phyloP scores from a whole-genome alignment of 2,888 invertebrate genomes.

The Drosophila setosimentum region DNA sequence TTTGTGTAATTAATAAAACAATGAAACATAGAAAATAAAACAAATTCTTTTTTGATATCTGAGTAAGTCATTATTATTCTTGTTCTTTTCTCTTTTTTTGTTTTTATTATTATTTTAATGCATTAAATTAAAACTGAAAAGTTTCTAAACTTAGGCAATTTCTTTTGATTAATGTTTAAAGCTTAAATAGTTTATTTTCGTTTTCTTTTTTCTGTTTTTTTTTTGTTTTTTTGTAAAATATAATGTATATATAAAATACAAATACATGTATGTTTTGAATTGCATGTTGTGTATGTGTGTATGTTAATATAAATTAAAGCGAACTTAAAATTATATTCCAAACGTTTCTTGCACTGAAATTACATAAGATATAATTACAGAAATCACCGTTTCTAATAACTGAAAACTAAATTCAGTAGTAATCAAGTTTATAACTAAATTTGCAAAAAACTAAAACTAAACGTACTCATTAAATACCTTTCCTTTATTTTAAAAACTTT shows the following conservation, averaged over 20 bases:
- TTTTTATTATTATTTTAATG: conserved; percentile 27
- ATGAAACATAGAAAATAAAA: conserved; percentile 33
- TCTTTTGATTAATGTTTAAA: conserved; percentile 72
- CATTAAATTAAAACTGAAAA: conserved; percentile 57
- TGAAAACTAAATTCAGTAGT: conserved; percentile 33
- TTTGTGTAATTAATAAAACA: conserved; percentile 10
- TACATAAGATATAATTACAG: conserved; percentile 47
- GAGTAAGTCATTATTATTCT: conserved; percentile 39
- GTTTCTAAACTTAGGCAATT: conserved; percentile 45
- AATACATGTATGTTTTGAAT: conserved; percentile 34
- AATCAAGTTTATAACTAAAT: conserved; percentile 52
- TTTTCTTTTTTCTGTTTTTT: conserved; percentile 36
- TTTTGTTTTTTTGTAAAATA: conserved; percentile 56
- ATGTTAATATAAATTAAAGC: conserved; percentile 52
- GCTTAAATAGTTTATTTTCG: conserved; percentile 60
- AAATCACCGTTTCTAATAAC: conserved; percentile 45
- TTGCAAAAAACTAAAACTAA: conserved; percentile 58
- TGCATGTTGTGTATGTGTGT: conserved; percentile 12
- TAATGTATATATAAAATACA: conserved; percentile 57
- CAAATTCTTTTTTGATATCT: conserved; percentile 42
- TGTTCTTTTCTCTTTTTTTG: conserved; percentile 22
- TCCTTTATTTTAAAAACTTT: conserved; percentile 30
- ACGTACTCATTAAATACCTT: conserved; percentile 51
- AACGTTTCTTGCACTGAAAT: conserved; percentile 45
- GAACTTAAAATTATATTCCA: conserved; percentile 46